A percentile compares a stretch with the other conserved stretches of the same genome.
These are phyloP conservation scores for Euura lappo DNA, from an alignment of 1,140 invertebrate genomes.

Conservation along the genomic window DNA sequence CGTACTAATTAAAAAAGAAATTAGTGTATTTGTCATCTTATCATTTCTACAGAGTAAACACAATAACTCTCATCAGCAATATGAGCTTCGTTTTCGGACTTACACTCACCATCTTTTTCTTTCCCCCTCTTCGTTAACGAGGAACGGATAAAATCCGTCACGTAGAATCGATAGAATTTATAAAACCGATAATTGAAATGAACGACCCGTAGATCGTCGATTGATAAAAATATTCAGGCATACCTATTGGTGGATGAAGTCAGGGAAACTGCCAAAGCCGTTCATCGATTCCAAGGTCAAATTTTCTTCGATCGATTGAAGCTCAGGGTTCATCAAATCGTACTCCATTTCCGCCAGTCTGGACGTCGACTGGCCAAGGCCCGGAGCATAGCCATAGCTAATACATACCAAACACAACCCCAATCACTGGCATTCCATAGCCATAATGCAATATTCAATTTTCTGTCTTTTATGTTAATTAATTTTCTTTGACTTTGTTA, in stretches of 20 bases:
- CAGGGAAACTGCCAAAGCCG: slow-evolving; percentile 45
- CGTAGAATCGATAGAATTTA: background rate
- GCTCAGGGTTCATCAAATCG: slow-evolving; percentile 51
- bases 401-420: slow-evolving; percentile 59
- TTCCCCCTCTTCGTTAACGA: slow-evolving; percentile 3
- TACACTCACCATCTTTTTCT: background rate
- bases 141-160: slow-evolving; percentile 4
- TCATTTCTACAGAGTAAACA: background rate
- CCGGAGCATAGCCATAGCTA: slow-evolving; percentile 60
- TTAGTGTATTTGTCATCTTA: background rate
- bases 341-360: slow-evolving; percentile 54
- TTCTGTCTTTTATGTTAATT: background rate
- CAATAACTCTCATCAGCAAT: background rate
- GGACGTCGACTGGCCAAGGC: slow-evolving; percentile 52
- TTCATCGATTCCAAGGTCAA: slow-evolving; percentile 54
- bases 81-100: background rate
- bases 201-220: background rate
- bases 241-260: slow-evolving; percentile 55
- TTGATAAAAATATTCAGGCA: slow-evolving; percentile 16
- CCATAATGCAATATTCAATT: background rate
- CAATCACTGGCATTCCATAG: slow-evolving; percentile 59
- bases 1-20: background rate
- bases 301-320: slow-evolving; percentile 55
- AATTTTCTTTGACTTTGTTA: background rate
- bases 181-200: background rate